Percentiles rank a stretch among this genome's conserved stretches.
phyloP scores from a whole-genome alignment of 92 coral and sea anemone species.

The Nematostella vectensis region DNA sequence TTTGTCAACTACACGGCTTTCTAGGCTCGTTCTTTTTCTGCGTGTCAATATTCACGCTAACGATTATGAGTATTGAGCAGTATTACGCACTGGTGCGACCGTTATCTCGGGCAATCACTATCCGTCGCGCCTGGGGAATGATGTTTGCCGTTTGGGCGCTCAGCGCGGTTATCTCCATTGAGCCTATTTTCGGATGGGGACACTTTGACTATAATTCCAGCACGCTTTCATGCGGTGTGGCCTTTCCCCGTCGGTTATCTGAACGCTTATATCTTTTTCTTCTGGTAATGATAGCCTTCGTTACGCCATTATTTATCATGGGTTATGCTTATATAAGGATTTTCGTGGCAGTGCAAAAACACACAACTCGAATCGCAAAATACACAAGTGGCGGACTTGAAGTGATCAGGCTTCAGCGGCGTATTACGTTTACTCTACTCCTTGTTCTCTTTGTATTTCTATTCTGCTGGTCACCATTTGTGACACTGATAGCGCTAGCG shows the following conservation, averaged over 20 bases:
- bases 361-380: constrained; percentile 56
- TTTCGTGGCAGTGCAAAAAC: constrained; percentile 61
- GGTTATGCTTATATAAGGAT: constrained; percentile 66
- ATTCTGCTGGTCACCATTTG: constrained; percentile 80
- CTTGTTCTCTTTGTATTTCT: constrained; percentile 64
- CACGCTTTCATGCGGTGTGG: constrained; percentile 72
- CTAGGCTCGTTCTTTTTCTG: constrained; percentile 83
- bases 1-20: constrained; percentile 78
- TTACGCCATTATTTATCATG: constrained; percentile 63
- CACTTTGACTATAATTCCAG: constrained; percentile 72
- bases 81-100: constrained; percentile 74
- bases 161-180: constrained; percentile 51
- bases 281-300: constrained; percentile 57
- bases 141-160: constrained; percentile 48
- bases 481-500: constrained; percentile 54
- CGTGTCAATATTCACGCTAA: constrained; percentile 66
- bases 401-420: constrained; percentile 69
- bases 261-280: constrained; percentile 63
- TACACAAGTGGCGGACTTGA: constrained; percentile 60
- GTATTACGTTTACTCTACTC: constrained; percentile 64
- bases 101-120: constrained; percentile 65
- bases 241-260: constrained; percentile 41
- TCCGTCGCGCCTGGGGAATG: constrained; percentile 66
- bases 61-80: constrained; percentile 84
- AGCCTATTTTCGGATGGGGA: constrained; percentile 75